Evolutionary conservation across 2,888 invertebrate species (phyloP), one percentile per base, ranked within the genome.

Genomic region (Adela reaumurella): DNA sequence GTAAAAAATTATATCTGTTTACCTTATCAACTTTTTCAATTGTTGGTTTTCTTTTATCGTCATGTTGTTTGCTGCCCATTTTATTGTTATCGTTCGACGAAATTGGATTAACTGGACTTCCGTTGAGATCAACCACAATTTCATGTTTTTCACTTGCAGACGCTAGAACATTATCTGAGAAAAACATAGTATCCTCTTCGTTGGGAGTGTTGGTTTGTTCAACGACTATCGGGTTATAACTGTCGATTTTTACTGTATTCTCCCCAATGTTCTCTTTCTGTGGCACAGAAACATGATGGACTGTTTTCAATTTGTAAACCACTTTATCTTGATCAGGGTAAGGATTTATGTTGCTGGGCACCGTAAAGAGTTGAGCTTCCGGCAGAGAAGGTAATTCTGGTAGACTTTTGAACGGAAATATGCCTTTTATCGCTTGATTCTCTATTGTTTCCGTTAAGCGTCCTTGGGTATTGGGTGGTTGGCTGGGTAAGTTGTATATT

Each of bases 341-440:
- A 14, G 35, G 35, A 14, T 35, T 35, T 3, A 14, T 35, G 35
- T 35, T 8, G 14, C 11, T 35, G n/a, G 8, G 3, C 3, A 3
- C 3, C 3, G 6, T 14, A 11, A 51, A 16, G 14, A 20, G 20
- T 44, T 49, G 48, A 3, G 48, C 43, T 2, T 51, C 48, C 4
- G 48, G 48, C 18, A 51, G 20, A 11, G 35, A 17, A 10, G 51
- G 51, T 2, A 51, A 17, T 3, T 35, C 17, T 11, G 51, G 47
- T 17, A 51, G 24, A n/a, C 44, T 35, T 24, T 49, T 49, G 42
- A 49, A 51, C 16, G 49, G 49, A 10, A 51, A 17, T 17, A 48
- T 35, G 16, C 6, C 16, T 16, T 18, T 29, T 35, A n/a, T 29
- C 35, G 47, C 8, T 14, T 18, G n/a, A n/a, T n/a, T n/a, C n/a